Conservation (phyloP, 2,888 invertebrate genomes). For the Morpho deidamia region DNA sequence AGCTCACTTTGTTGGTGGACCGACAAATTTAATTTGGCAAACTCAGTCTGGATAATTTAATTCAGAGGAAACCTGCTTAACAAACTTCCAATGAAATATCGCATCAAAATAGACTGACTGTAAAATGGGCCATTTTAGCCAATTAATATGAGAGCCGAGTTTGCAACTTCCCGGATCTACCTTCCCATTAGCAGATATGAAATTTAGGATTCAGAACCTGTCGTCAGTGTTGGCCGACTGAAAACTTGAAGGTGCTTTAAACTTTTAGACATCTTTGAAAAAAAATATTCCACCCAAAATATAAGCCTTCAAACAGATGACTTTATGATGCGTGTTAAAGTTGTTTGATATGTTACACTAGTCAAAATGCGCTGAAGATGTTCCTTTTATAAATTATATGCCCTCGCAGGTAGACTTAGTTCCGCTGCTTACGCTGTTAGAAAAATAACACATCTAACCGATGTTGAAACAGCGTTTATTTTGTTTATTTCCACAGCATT, state of each 20-base stretch:
- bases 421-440: too few relatives aligned
- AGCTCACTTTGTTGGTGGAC: not conserved
- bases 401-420: too few relatives aligned
- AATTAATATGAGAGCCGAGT: slow-evolving; percentile 6
- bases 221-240: slow-evolving; percentile 9
- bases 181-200: slow-evolving; percentile 7
- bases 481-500: too few relatives aligned
- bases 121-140: slow-evolving; percentile 6
- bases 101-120: slow-evolving; percentile 7
- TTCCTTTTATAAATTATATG: too few relatives aligned
- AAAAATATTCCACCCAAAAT: too few relatives aligned
- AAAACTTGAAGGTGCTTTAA: slow-evolving; percentile 2
- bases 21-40: slow-evolving; percentile 2
- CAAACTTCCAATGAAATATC: slow-evolving; percentile 6
- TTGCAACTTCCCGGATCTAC: not conserved
- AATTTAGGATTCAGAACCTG: slow-evolving; percentile 17
- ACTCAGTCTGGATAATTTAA: slow-evolving; percentile 2
- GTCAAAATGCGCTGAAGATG: too few relatives aligned
- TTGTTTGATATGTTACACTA: too few relatives aligned
- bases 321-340: too few relatives aligned
- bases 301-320: too few relatives aligned
- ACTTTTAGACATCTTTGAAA: too few relatives aligned
- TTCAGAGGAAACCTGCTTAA: slow-evolving; percentile 1
- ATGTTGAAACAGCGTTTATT: too few relatives aligned
- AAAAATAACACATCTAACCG: too few relatives aligned